Base-by-base conservation (phyloP, 1,140 invertebrate species). In the Tribolium castaneum region DNA sequence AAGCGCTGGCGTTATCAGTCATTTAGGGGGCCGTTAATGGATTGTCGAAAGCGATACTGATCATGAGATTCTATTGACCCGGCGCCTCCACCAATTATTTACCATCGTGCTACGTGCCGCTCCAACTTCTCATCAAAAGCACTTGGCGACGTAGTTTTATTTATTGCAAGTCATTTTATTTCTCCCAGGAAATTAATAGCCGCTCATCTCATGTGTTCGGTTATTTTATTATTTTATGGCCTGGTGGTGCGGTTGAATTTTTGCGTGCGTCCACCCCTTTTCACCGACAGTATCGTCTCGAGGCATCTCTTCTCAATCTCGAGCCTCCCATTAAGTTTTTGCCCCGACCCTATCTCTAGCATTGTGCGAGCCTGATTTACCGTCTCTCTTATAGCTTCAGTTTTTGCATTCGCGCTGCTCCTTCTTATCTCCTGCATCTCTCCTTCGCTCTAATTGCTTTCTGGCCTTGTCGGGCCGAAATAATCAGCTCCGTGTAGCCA, bases 401-500 rank as follows among this genome's bases (percentile, higher is more conserved):
- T 76, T 76, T 76, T 76, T 76, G 75, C 75, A 76, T 76, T 66
- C 34, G 59, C 34, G 30, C 56, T 25, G 56, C 59, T 66, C 59
- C 66, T 77, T 72, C 76, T 54, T 73, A 72, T 72, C 70, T 54
- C 35, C 16, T 25, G 25, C 76, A 71, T 78, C 70, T 71, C 59
- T 78, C 16, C 70, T 59, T 34, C 39, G 50, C 70, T 62, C 76
- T 78, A 78, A 78, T 78, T 78, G 76, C 76, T 78, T 78, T 78
- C 76, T 51, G 51, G 74, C 71, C 79, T 66, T 75, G 76, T 80
- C 70, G 79, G 76, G 52, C 71, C 70, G 77, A 80, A 80, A 80
- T 80, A 80, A 80, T 80, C 76, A 80, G 76, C 70, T 80, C 79
- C 76, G 71, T 80, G 76, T 80, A 78, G 79, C 75, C 76, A 80